phyloP scores from a whole-genome alignment of 2,888 invertebrate genomes.

The Caenorhabditis sp. region DNA sequence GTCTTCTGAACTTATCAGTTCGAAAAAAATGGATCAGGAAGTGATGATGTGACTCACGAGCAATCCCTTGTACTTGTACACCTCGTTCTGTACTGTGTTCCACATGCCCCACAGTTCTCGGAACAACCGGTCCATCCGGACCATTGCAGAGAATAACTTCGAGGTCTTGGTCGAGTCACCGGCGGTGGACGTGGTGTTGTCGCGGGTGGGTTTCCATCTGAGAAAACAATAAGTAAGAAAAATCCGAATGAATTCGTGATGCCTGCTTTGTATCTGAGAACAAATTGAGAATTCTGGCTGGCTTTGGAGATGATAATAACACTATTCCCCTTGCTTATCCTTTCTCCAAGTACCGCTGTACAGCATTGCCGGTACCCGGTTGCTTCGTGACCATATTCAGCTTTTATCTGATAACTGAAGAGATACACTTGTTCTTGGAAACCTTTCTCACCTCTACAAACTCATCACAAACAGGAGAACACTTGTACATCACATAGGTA shows the following conservation, averaged over 20 bases:
- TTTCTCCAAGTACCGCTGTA: slow-evolving; percentile 47
- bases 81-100: slow-evolving; percentile 61
- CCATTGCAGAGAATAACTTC: slow-evolving; percentile 61
- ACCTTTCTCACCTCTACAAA: slow-evolving; percentile 56
- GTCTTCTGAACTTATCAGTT: slow-evolving; percentile 23
- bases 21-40: neutral
- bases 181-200: slow-evolving; percentile 13
- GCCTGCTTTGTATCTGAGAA: slow-evolving; percentile 56
- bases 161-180: slow-evolving; percentile 6
- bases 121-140: slow-evolving; percentile 67
- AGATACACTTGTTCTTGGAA: neutral
- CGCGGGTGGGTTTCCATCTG: slow-evolving; percentile 25
- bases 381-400: slow-evolving; percentile 51
- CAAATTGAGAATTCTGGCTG: slow-evolving; percentile 53
- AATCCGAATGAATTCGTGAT: too few relatives aligned
- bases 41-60: slow-evolving; percentile 25
- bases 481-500: slow-evolving; percentile 55
- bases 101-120: slow-evolving; percentile 71
- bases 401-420: slow-evolving; percentile 56
- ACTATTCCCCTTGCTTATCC: slow-evolving; percentile 50
- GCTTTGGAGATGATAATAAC: slow-evolving; percentile 65
- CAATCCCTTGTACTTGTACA: slow-evolving; percentile 43
- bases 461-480: slow-evolving; percentile 63
- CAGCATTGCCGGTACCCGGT: slow-evolving; percentile 66
- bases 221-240: neutral